Conservation (phyloP, 2,797 vertebrate species). For the Gymnocypris eckloni region DNA sequence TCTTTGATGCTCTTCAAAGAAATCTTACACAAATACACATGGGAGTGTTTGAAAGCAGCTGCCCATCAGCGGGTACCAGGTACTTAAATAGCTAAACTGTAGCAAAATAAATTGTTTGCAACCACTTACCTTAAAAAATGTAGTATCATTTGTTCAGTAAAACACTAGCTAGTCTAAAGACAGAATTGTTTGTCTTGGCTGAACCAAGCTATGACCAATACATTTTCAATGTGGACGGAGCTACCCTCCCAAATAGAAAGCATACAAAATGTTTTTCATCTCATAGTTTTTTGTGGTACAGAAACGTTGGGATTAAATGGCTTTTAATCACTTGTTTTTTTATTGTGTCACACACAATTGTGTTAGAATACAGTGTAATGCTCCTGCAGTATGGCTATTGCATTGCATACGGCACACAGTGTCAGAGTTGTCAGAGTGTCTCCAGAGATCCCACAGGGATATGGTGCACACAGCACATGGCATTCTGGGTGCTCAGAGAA, state of each 20-base stretch:
- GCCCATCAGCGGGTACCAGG: too few species aligned
- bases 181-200: background rate
- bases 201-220: background rate
- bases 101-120: too few species aligned
- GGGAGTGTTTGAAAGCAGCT: background rate
- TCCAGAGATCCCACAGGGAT: conserved; percentile 39
- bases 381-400: conserved; percentile 61
- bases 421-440: background rate
- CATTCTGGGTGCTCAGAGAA: conserved; percentile 65
- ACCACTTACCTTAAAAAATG: too few species aligned
- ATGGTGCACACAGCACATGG: conserved; percentile 59
- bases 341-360: background rate
- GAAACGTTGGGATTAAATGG: background rate
- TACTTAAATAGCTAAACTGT: background rate
- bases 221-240: background rate
- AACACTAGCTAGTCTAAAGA: background rate
- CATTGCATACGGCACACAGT: conserved; percentile 54
- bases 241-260: background rate
- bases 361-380: conserved; percentile 31
- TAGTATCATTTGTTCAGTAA: background rate
- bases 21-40: background rate
- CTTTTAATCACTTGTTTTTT: background rate
- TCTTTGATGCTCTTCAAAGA: background rate
- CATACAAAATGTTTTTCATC: background rate
- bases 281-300: background rate